Evolutionary conservation across 2,113 vertebrate species (phyloP).

Genomic region (Nothobranchius kuhntae): DNA sequence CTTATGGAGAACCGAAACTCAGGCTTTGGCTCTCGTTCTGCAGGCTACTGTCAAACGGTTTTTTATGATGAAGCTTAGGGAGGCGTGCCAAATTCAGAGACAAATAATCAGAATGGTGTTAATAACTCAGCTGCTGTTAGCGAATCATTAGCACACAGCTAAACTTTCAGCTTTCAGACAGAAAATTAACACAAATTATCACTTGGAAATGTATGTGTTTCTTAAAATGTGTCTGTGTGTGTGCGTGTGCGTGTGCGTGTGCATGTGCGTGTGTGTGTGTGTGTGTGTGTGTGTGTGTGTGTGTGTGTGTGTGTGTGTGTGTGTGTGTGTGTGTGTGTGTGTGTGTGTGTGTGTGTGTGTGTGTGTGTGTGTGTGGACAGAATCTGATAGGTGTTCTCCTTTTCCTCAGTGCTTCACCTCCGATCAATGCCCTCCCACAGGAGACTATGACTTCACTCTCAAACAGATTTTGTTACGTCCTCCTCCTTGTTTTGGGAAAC

Average conservation of each 20-base stretch:
- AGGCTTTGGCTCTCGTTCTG: slow-evolving; percentile 50
- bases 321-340: no score
- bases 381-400: slow-evolving; percentile 65
- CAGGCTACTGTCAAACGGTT: slow-evolving; percentile 59
- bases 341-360: slow-evolving; percentile 25
- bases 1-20: slow-evolving; percentile 53
- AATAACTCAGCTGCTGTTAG: slow-evolving; percentile 39
- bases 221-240: slow-evolving; percentile 32
- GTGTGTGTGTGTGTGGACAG: slow-evolving; percentile 32
- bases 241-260: slow-evolving; percentile 37
- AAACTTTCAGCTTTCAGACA: slow-evolving; percentile 27
- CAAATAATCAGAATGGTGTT: slow-evolving; percentile 51
- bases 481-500: slow-evolving; percentile 64
- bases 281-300: slow-evolving; percentile 36
- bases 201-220: not conserved
- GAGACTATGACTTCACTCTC: slow-evolving; percentile 77
- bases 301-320: slow-evolving; percentile 4
- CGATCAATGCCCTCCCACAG: slow-evolving; percentile 75
- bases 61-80: slow-evolving; percentile 63
- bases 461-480: slow-evolving; percentile 74
- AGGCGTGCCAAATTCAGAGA: slow-evolving; percentile 63
- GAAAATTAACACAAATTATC: slow-evolving; percentile 39
- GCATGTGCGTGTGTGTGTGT: slow-evolving; percentile 33
- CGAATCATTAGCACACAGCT: slow-evolving; percentile 28
- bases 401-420: slow-evolving; percentile 59